Evolutionary conservation across 2,797 vertebrate genomes (phyloP), one percentile per base, ranked within the genome.

Genomic region (Sparus aurata): DNA sequence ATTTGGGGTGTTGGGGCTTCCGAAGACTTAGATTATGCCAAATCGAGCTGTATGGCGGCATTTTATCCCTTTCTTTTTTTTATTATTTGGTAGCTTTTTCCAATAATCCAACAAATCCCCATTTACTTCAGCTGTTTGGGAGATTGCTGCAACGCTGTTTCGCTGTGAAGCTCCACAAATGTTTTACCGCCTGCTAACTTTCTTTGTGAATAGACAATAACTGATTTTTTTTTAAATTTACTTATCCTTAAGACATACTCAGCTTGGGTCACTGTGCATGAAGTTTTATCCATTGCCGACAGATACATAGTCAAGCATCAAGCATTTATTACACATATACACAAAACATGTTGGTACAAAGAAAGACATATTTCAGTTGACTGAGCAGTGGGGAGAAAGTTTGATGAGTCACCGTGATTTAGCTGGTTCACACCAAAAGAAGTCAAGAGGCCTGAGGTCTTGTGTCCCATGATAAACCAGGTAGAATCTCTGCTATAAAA

Each of bases 391-490:
- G 18, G 41, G 20, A 20, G 58, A 58, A 23, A 12, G 34, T 69
- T 54, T 60, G 25, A 30, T 77, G 63, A 77, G 54, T 86, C 80
- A 79, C 22, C 1, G 0, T 34, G 23, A 10, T 72, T 17, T 68
- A 10, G 73, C 38, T 43, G 47, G 43, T 50, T n/a, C 5, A 45
- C 30, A 50, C 11, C 41, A 52, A 57, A 57, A 34, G 9, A 30
- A 17, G 23, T 15, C 12, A 59, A 65, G 34, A 63, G 49, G 43
- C 65, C 43, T 12, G 18, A 58, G 15, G 57, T 50, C 52, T 11
- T 18, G 9, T 50, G 16, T 67, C 27, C 47, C 13, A 10, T 38
- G 57, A 67, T 49, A 20, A 69, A 57, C 11, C 41, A 3, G 49
- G 34, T 43, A 25, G 17, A 45, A 34, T 45, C 58, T 64, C 18